Evolutionary conservation across 2,888 invertebrate species (phyloP), one percentile per base, ranked within the genome.

Genomic region (Timema cristinae): DNA sequence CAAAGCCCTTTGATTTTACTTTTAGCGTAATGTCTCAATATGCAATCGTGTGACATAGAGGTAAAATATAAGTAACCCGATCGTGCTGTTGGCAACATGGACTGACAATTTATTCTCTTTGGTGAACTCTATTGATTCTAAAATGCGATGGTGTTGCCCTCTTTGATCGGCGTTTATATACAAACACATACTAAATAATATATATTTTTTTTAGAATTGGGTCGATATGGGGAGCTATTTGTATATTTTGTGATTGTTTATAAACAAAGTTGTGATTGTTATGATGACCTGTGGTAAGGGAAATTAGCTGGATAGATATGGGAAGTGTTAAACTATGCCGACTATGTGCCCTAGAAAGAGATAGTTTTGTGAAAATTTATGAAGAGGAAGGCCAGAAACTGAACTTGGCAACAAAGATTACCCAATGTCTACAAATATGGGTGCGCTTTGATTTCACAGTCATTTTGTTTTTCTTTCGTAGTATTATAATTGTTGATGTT

Each of bases 351-450:
- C 54, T 69, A 49, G 71, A 72, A 68, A 70, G 68, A n/a, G 73
- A 74, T 11, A 71, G 71, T 71, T 73, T 75, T 73, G 75, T 79
- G 49, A 74, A 78, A 70, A 77, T 79, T 67, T 79, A 78, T 66
- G 77, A 78, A 56, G 75, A 77, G 66, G 77, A 78, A 72, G 77
- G 78, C 66, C 71, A 78, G 50, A 77, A 78, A 72, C 68, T 78
- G 49, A 77, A 78, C 73, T 71, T 79, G 56, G 75, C 76, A 59
- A 76, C 76, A 48, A 80, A 78, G 74, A 79, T 79, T 10, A 76
- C 76, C 56, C 78, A 79, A 52, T 80, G 79, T 74, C 75, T 80
- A 72, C 79, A 80, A 75, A 79, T 80, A 69, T 77, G 76, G 77
- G 79, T 80, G 74, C 77, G 77, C 52, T 61, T 51, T n/a, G 6